phyloP scores from a whole-genome alignment of 2,888 invertebrate species.

The Gymnosoma rotundatum region DNA sequence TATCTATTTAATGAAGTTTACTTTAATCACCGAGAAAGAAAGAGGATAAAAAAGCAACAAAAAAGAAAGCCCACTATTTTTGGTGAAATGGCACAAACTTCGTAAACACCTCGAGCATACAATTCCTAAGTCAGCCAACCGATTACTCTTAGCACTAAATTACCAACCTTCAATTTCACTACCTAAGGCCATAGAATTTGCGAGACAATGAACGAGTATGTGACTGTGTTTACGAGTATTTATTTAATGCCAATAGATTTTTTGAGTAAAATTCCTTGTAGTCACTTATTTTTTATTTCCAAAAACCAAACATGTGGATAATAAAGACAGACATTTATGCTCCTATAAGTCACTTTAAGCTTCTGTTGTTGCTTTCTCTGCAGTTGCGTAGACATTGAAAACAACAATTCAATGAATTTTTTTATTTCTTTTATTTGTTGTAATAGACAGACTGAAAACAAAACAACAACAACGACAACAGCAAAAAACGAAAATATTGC shows the following conservation, averaged over 20 bases:
- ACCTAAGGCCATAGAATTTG: constrained; percentile 6
- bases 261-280: constrained; percentile 66
- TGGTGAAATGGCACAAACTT: too few relatives aligned
- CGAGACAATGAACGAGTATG: constrained; percentile 3
- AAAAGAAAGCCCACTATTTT: too few relatives aligned
- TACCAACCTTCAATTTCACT: constrained; percentile 7
- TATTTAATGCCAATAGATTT: constrained; percentile 67
- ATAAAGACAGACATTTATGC: constrained; percentile 66
- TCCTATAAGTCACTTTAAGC: constrained; percentile 59
- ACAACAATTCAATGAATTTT: constrained; percentile 60
- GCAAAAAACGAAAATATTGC: constrained; percentile 12
- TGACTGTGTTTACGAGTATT: constrained; percentile 33
- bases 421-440: constrained; percentile 19
- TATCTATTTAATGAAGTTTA: too few relatives aligned
- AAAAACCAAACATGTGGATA: constrained; percentile 62
- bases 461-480: constrained; percentile 1
- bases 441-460: constrained; percentile 44
- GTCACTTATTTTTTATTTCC: constrained; percentile 59
- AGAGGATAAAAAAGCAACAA: too few relatives aligned
- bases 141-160: background rate
- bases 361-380: constrained; percentile 46
- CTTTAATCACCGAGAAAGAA: too few relatives aligned
- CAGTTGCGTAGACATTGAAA: constrained; percentile 49
- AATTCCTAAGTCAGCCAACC: background rate
- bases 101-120: too few relatives aligned